Evolutionary conservation across 1,140 invertebrate species (phyloP), one percentile per base, ranked within the genome.

Genomic region (Cylas formicarius): DNA sequence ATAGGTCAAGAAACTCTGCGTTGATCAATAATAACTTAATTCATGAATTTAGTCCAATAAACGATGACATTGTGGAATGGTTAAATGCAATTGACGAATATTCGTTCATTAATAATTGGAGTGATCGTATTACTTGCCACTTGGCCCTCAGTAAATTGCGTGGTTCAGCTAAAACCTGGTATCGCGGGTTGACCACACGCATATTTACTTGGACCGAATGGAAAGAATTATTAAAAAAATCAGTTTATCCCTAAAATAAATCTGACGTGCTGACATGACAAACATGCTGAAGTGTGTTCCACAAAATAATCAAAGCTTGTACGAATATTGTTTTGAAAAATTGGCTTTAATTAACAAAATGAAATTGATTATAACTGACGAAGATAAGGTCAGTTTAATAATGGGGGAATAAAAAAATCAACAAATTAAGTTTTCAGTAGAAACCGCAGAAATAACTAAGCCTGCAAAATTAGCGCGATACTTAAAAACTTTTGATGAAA

Each of bases 311-410:
- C 6, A 26, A 37, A 36, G 17, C 8, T 16, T 49, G 3, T 49
- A 33, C 26, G 29, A 43, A 10, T 49, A 49, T 28, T 13, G 18
- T 2, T 49, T 22, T 21, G 11, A 28, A 27, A 49, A 44, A 44
- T 11, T n/a, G n/a, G 34, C 35, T 8, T 21, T 45, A 22, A 50
- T 50, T 6, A 3, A 50, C 27, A 23, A 36, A 14, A 13, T 50
- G 23, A 51, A 51, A 42, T 1, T 51, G 9, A 4, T 3, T 7
- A 3, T 51, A 10, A 35, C 5, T n/a, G 44, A 26, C 9, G 31
- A 35, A 24, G 50, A 52, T 28, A 37, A 38, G 41, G 31, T 49
- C 1, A 49, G 40, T 52, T 42, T 52, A 34, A 49, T 52, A 9
- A 20, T 52, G 29, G 40, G 41, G 2, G 41, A 21, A 10, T 49